These are phyloP conservation scores for Empis livida DNA, from an alignment of 2,888 invertebrate species.

Conservation along the genomic window DNA sequence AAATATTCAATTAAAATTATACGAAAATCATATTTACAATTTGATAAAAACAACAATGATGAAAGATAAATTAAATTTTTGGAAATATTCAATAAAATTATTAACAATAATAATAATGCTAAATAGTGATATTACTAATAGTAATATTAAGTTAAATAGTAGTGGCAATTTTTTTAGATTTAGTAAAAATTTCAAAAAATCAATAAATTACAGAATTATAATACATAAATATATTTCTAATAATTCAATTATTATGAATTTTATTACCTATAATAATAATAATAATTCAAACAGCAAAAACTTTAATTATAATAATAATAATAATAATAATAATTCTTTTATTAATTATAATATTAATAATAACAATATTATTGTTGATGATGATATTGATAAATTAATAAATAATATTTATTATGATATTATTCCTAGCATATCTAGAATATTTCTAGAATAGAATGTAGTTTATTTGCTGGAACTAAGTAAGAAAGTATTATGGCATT, in stretches of 20 bases:
- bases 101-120: conserved; percentile 1
- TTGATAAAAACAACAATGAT: too few relatives aligned
- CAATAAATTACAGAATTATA: conserved; percentile 7
- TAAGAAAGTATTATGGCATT: conserved; percentile 38
- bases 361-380: not conserved
- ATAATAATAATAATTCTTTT: not conserved
- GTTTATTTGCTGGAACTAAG: conserved; percentile 37
- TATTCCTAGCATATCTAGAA: conserved; percentile 22
- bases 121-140: not conserved
- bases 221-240: too few relatives aligned
- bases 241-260: not conserved
- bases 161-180: too few relatives aligned
- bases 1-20: too few relatives aligned
- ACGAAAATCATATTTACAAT: too few relatives aligned
- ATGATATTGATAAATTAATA: not conserved
- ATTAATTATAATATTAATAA: not conserved
- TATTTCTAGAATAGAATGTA: conserved; percentile 38
- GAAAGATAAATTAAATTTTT: too few relatives aligned
- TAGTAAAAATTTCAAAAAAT: conserved; percentile 11
- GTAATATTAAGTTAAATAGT: too few relatives aligned
- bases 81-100: not conserved
- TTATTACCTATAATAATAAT: not conserved
- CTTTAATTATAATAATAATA: not conserved
- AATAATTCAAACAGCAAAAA: not conserved
- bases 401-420: not conserved